Conservation (phyloP, 2,888 invertebrate genomes). For the Hypomecis atomaria region DNA sequence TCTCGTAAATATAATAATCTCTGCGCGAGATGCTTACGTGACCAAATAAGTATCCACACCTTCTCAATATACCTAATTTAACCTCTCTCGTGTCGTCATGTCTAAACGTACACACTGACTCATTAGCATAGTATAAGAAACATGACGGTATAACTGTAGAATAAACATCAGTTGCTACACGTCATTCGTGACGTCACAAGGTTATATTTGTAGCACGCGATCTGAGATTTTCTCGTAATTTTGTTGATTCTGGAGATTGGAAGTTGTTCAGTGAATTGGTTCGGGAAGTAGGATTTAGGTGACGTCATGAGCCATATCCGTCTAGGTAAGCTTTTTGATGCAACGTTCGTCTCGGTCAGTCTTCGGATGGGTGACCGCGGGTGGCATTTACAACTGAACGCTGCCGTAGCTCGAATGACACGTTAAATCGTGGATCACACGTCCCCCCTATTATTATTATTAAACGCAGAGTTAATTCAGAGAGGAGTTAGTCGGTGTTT, state of each 20-base stretch:
- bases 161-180: not conserved
- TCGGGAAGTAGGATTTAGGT: not conserved
- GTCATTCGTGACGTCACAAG: conserved; percentile 3
- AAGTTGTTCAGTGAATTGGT: not conserved
- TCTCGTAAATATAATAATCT: too few relatives aligned
- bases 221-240: conserved; percentile 7
- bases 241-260: not conserved
- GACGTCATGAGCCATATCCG: too few relatives aligned
- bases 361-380: too few relatives aligned
- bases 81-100: conserved; percentile 1
- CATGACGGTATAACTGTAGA: conserved; percentile 4
- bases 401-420: too few relatives aligned
- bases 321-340: too few relatives aligned
- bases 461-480: too few relatives aligned
- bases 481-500: too few relatives aligned
- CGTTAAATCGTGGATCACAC: too few relatives aligned
- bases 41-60: not conserved
- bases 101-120: conserved; percentile 5
- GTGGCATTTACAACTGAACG: too few relatives aligned
- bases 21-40: not conserved
- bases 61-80: not conserved
- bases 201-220: not conserved
- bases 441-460: too few relatives aligned
- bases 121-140: conserved; percentile 1
- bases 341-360: too few relatives aligned